These are phyloP conservation scores for Geopemphigus sp. DNA, from an alignment of 1,140 invertebrate genomes.

Conservation along the genomic window DNA sequence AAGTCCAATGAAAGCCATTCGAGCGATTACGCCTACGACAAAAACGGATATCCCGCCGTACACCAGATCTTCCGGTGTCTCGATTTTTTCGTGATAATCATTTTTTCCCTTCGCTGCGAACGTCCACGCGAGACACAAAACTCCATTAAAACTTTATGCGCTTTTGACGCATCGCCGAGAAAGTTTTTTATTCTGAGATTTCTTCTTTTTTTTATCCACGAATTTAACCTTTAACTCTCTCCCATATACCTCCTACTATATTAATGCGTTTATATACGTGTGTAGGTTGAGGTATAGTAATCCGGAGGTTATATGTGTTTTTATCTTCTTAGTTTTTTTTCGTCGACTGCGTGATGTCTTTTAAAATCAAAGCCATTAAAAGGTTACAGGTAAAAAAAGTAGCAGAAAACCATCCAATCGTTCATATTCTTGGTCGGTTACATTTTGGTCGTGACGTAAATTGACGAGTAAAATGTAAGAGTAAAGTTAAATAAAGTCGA, in stretches of 20 bases:
- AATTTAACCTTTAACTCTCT: neutral
- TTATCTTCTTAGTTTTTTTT: neutral
- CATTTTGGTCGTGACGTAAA: constrained; percentile 17
- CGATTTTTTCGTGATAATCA: constrained; percentile 5
- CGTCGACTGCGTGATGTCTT: neutral
- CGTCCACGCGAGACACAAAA: neutral
- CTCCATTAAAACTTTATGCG: constrained; percentile 17
- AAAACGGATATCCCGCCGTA: constrained; percentile 11
- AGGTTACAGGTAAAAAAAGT: neutral
- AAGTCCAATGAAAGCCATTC: constrained; percentile 7
- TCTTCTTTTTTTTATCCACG: neutral
- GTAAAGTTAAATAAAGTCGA: neutral
- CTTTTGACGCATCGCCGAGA: neutral
- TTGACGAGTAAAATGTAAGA: neutral
- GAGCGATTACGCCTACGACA: neutral
- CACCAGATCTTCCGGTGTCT: constrained; percentile 10
- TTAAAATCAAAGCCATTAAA: constrained; percentile 14
- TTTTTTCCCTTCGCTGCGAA: neutral
- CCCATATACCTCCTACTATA: too few relatives aligned
- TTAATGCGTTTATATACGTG: neutral
- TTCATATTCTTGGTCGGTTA: constrained; percentile 17
- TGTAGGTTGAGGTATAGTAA: neutral
- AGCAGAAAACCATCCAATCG: neutral
- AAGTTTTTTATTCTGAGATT: neutral
- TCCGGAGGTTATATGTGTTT: neutral